These are phyloP conservation scores for Nysson spinosus DNA, from an alignment of 2,888 invertebrate species.

Conservation along the genomic window DNA sequence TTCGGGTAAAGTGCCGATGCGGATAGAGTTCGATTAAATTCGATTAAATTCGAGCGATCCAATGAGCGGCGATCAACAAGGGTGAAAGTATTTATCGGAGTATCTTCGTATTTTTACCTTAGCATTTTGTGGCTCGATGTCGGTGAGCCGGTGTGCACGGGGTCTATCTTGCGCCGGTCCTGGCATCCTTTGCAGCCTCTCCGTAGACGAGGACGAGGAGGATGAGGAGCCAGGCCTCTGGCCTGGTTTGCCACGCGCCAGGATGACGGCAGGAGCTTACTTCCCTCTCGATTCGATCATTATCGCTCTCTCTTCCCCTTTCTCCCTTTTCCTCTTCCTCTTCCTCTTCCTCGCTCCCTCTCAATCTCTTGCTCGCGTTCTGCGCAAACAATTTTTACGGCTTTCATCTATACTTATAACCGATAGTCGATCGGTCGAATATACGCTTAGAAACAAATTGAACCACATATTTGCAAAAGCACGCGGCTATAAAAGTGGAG, in stretches of 20 bases:
- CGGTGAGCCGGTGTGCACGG: slow-evolving; percentile 73
- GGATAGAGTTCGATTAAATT: no score
- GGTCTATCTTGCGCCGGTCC: slow-evolving; percentile 74
- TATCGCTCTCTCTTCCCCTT: slow-evolving; percentile 38
- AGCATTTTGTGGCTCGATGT: slow-evolving; percentile 72
- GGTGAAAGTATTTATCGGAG: no score
- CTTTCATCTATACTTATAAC: slow-evolving; percentile 37
- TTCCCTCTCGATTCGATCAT: slow-evolving; percentile 51
- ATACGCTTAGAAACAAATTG: no score
- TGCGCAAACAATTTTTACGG: slow-evolving; percentile 39
- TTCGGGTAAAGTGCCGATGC: no score
- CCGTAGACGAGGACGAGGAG: slow-evolving; percentile 69
- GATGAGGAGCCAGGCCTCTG: slow-evolving; percentile 71
- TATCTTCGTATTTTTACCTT: slow-evolving; percentile 62
- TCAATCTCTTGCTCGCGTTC: no score
- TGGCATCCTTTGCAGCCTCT: slow-evolving; percentile 72
- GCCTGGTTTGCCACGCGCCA: slow-evolving; percentile 72
- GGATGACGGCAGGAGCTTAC: slow-evolving; percentile 60
- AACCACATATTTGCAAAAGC: no score
- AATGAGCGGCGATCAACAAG: no score
- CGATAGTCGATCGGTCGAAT: slow-evolving; percentile 11
- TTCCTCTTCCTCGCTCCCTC: no score
- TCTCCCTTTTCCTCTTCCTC: no score
- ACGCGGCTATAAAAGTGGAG: no score
- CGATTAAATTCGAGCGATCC: no score